Percentiles rank a stretch among this genome's conserved stretches.
phyloP scores from a whole-genome alignment of 2,797 vertebrate genomes.

The Semaprochilodus insignis region DNA sequence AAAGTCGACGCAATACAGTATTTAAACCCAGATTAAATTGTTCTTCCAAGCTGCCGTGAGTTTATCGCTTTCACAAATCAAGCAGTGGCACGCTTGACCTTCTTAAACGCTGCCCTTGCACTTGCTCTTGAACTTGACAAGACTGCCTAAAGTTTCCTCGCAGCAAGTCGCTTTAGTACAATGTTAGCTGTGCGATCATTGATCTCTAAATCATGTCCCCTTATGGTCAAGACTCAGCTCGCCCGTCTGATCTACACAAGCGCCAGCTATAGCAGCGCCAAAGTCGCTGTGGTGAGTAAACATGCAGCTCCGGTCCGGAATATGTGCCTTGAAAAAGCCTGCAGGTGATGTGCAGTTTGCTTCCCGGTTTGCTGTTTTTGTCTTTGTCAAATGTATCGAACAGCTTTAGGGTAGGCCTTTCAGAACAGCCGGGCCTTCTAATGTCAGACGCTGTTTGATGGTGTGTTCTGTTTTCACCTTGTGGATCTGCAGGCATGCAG shows the following conservation, averaged over 20 bases:
- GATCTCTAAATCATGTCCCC: conserved; percentile 22
- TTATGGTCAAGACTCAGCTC: conserved; percentile 24
- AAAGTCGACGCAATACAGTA: neutral
- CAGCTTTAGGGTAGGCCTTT: too few relatives aligned
- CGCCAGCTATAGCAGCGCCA: conserved; percentile 49
- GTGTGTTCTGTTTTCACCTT: too few relatives aligned
- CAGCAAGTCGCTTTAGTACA: neutral
- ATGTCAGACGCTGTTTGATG: too few relatives aligned
- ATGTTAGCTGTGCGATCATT: conserved; percentile 53
- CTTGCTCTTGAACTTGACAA: neutral
- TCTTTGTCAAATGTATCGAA: neutral
- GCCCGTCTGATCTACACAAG: conserved; percentile 51
- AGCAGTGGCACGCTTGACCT: neutral
- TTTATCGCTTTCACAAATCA: neutral
- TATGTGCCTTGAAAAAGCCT: neutral
- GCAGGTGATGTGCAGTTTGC: neutral
- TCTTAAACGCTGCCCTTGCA: neutral
- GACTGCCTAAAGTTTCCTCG: conserved; percentile 5
- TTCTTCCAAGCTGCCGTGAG: neutral
- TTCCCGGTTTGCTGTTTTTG: neutral
- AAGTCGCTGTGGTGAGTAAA: conserved; percentile 70
- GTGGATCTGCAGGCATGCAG: too few relatives aligned
- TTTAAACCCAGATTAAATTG: neutral
- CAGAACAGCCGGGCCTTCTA: too few relatives aligned
- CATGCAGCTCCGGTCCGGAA: neutral